Percentiles rank a stretch among this genome's conserved stretches.
Evolutionary conservation across 2,888 invertebrate genomes (phyloP).

Genomic region (Amphipyra tragopoginis): DNA sequence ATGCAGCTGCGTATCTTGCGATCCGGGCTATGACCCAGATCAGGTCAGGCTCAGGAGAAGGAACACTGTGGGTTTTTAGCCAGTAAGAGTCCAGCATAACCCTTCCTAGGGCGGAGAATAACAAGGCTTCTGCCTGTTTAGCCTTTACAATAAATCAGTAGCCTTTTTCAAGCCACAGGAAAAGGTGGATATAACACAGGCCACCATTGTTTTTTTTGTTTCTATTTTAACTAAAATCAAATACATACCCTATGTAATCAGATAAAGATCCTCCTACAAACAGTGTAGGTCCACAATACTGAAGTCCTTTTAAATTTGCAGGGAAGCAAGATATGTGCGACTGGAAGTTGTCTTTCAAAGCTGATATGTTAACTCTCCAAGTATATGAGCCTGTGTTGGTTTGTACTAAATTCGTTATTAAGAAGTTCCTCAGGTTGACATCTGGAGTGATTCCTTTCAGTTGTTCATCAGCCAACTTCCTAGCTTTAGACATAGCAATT

Average conservation of each 20-base stretch:
- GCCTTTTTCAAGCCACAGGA: too few species aligned
- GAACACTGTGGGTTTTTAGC: too few species aligned
- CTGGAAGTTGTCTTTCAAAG: slow-evolving; percentile 92
- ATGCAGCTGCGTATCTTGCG: too few species aligned
- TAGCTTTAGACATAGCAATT: slow-evolving; percentile 92
- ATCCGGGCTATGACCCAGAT: too few species aligned
- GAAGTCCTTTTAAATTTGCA: slow-evolving; percentile 79
- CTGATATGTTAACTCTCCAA: slow-evolving; percentile 95
- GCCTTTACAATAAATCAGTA: too few species aligned
- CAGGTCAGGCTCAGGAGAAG: too few species aligned
- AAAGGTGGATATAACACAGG: too few species aligned
- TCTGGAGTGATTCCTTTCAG: slow-evolving; percentile 90
- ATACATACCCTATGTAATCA: slow-evolving; percentile 92
- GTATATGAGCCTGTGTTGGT: slow-evolving; percentile 90
- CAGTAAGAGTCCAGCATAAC: too few species aligned
- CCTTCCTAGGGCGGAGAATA: too few species aligned
- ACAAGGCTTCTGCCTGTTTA: too few species aligned
- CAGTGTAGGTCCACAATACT: slow-evolving; percentile 92
- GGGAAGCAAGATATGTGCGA: slow-evolving; percentile 92
- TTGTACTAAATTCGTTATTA: slow-evolving; percentile 96
- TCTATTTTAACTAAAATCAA: neutral
- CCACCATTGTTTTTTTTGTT: too few species aligned
- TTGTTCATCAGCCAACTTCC: slow-evolving; percentile 91
- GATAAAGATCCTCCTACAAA: slow-evolving; percentile 96
- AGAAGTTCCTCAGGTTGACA: slow-evolving; percentile 92